A percentile compares a stretch with the other conserved stretches of the same genome.
phyloP scores from a whole-genome alignment of 2,113 vertebrate genomes.

The Anser cygnoides region DNA sequence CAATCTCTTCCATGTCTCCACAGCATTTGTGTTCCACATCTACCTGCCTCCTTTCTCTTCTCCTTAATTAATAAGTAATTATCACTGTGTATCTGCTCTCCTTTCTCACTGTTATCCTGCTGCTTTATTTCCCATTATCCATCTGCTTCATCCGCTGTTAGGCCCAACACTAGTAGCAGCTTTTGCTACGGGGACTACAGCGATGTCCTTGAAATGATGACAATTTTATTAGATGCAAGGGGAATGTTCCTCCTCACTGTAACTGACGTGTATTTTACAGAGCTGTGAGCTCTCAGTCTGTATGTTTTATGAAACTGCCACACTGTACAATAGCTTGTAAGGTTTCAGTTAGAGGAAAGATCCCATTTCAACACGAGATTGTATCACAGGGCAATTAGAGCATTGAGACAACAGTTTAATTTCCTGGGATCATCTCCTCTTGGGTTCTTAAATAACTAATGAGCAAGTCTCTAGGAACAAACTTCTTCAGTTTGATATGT shows the following conservation, averaged over 20 bases:
- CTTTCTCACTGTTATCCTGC: background rate
- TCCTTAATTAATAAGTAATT: background rate
- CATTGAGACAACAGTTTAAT: slow-evolving; percentile 1
- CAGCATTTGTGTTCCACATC: background rate
- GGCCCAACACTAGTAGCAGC: background rate
- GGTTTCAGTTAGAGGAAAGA: background rate
- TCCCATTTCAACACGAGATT: slow-evolving; percentile 35
- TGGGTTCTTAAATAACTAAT: background rate
- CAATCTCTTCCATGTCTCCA: background rate
- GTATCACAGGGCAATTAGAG: background rate
- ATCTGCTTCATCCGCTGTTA: background rate
- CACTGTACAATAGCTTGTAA: background rate
- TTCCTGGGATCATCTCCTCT: background rate
- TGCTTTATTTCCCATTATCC: background rate
- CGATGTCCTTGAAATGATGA: background rate
- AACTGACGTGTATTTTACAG: background rate
- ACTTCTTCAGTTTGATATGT: background rate
- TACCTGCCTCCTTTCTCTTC: background rate
- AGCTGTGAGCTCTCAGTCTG: background rate
- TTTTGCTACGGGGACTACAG: background rate
- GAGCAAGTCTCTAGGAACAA: background rate
- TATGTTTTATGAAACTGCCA: background rate
- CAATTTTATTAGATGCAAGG: background rate
- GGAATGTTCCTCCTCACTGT: background rate
- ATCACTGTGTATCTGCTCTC: background rate